Conservation (phyloP, 2,797 vertebrate genomes). For the Acestrorhynchus altus region DNA sequence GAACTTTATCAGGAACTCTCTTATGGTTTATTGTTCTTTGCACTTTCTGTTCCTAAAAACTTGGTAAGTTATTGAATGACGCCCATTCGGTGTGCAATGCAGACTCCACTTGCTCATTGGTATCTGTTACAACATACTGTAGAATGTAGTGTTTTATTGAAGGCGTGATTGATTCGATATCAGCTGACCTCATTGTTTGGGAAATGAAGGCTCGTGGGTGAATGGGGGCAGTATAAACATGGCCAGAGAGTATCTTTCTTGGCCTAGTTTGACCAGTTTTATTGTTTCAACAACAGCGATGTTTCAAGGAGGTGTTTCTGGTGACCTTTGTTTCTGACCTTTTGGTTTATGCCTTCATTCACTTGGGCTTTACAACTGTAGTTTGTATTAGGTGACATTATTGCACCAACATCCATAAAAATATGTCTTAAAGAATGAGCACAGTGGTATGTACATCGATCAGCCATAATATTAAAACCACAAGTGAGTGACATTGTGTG, state of each 20-base stretch:
- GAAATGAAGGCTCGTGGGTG: not conserved
- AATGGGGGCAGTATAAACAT: not conserved
- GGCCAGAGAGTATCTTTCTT: not conserved
- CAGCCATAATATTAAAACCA: too few relatives aligned
- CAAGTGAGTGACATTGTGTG: too few relatives aligned
- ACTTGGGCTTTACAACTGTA: not conserved
- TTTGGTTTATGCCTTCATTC: not conserved
- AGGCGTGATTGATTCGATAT: not conserved
- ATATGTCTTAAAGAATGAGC: too few relatives aligned
- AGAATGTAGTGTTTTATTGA: not conserved
- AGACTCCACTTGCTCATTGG: not conserved
- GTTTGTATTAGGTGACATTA: too few relatives aligned
- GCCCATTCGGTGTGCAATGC: not conserved
- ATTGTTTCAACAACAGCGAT: not conserved
- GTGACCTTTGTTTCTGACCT: not conserved
- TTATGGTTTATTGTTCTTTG: too few relatives aligned
- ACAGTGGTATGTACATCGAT: too few relatives aligned
- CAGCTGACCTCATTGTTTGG: not conserved
- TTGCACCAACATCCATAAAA: too few relatives aligned
- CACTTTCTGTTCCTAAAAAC: too few relatives aligned
- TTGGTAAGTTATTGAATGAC: not conserved
- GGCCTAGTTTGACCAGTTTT: not conserved
- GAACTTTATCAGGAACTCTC: not conserved
- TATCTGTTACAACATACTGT: not conserved
- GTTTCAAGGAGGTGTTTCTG: not conserved